phyloP scores from a whole-genome alignment of 2,113 vertebrate genomes.

The Onychostoma macrolepis region DNA sequence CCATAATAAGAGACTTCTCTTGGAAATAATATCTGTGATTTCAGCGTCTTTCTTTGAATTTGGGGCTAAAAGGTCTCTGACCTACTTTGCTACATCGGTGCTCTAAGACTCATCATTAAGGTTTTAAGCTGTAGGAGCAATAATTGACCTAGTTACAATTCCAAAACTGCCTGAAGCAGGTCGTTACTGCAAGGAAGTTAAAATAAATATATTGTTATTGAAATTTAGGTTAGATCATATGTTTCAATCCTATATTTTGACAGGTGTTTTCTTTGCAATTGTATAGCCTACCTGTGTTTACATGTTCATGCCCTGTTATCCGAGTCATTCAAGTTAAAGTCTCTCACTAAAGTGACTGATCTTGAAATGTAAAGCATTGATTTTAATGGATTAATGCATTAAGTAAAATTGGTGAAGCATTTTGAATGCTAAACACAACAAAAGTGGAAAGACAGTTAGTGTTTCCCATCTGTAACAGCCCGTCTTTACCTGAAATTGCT shows the following conservation, averaged over 20 bases:
- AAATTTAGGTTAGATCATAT: background rate
- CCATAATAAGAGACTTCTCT: background rate
- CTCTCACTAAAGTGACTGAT: background rate
- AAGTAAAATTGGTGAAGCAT: background rate
- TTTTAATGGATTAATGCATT: background rate
- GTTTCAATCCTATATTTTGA: background rate
- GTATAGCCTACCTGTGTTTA: background rate
- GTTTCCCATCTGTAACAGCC: background rate
- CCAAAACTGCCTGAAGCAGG: background rate
- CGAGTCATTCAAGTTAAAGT: background rate
- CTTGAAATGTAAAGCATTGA: background rate
- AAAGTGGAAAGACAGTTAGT: background rate
- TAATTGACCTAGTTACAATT: background rate
- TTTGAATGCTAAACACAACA: background rate
- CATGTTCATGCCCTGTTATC: background rate
- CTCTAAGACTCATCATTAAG: background rate
- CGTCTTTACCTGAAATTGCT: background rate
- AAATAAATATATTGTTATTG: background rate
- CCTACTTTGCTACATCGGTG: background rate
- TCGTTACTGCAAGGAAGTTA: background rate
- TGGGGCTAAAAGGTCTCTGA: background rate
- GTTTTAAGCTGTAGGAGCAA: background rate
- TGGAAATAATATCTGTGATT: background rate
- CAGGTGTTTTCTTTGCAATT: background rate
- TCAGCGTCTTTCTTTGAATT: background rate